Percentiles rank a stretch among this genome's conserved stretches.
These are phyloP conservation scores for Rhopalosiphum maidis DNA, from an alignment of 1,140 invertebrate species.

Conservation along the genomic window DNA sequence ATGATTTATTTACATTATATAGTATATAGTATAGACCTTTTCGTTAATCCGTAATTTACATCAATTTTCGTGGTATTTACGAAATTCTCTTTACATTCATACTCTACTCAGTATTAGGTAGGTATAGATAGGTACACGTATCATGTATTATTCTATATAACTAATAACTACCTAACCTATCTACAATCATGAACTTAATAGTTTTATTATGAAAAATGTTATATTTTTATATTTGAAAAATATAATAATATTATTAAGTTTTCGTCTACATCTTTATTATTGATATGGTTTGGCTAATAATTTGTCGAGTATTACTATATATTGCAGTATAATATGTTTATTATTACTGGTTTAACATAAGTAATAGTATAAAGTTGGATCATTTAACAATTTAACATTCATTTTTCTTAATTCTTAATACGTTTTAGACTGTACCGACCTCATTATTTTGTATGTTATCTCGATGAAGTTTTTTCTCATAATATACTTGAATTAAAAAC, in stretches of 20 bases:
- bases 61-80: background rate
- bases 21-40: background rate
- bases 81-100: background rate
- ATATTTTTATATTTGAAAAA: background rate
- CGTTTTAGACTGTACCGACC: background rate
- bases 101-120: background rate
- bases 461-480: conserved; percentile 3
- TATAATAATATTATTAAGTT: no score
- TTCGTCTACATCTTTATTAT: background rate
- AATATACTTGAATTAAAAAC: background rate
- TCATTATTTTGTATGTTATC: background rate
- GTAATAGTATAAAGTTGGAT: background rate
- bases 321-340: background rate
- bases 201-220: background rate
- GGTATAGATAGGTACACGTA: background rate
- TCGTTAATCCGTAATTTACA: background rate
- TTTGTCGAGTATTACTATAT: background rate
- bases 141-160: background rate
- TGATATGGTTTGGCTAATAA: background rate
- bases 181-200: background rate
- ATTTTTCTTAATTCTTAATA: background rate
- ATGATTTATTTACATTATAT: background rate
- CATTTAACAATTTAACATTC: background rate
- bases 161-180: background rate
- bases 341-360: no score